These are phyloP conservation scores for Leptogaster cylindrica DNA, from an alignment of 2,888 invertebrate species.

Conservation along the genomic window DNA sequence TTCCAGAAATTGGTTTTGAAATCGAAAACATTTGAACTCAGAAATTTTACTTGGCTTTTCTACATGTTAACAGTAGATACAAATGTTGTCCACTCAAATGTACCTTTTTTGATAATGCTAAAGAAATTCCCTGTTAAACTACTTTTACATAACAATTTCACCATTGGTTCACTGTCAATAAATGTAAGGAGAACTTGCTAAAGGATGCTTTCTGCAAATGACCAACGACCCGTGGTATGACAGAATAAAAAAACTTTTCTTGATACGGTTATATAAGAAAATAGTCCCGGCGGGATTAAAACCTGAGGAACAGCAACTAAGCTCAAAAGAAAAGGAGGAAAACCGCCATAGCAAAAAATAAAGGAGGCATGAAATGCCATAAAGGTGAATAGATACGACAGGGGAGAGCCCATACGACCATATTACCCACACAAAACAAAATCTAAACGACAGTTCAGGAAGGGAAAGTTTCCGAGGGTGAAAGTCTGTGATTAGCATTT, in stretches of 20 bases:
- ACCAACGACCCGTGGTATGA: conserved; percentile 38
- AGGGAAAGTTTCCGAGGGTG: conserved; percentile 48
- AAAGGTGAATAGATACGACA: conserved; percentile 38
- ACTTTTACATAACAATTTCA: too few species aligned
- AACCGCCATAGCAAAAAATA: conserved; percentile 15
- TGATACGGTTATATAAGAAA: conserved; percentile 26
- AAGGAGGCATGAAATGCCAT: conserved; percentile 37
- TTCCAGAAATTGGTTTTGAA: too few species aligned
- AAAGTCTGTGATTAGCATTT: conserved; percentile 51
- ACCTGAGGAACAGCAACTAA: background rate
- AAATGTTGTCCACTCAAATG: too few species aligned
- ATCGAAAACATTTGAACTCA: too few species aligned
- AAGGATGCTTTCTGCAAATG: conserved; percentile 40
- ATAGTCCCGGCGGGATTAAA: conserved; percentile 26
- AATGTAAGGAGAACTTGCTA: conserved; percentile 38
- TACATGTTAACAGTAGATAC: too few species aligned
- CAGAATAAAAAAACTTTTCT: conserved; percentile 40
- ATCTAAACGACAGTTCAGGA: conserved; percentile 38
- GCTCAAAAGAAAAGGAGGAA: background rate
- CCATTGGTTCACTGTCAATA: too few species aligned
- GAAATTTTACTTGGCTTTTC: too few species aligned
- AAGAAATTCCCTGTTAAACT: too few species aligned
- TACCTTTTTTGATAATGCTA: too few species aligned
- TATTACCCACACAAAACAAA: conserved; percentile 37
- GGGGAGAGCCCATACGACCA: conserved; percentile 18